Conservation (phyloP, 2,888 invertebrate genomes). For the Augiades crinisus region DNA sequence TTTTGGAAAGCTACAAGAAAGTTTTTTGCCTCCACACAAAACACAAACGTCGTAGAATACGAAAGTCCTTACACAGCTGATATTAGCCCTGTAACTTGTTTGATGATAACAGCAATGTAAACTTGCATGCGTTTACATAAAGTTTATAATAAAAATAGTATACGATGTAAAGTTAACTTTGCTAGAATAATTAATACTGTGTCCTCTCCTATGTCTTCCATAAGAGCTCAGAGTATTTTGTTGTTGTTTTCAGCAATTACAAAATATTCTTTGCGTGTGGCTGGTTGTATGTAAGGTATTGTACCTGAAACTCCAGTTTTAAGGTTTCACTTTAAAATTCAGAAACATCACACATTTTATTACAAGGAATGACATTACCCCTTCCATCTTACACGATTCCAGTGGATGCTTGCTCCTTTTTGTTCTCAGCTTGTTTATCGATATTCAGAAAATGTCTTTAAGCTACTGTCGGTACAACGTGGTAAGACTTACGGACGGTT, state of each 20-base stretch:
- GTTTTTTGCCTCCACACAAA: conserved; percentile 11
- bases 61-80: neutral
- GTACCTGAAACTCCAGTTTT: conserved; percentile 66
- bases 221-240: conserved; percentile 76
- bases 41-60: neutral
- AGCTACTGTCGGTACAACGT: neutral
- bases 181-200: conserved; percentile 18
- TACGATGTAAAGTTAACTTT: neutral
- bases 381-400: conserved; percentile 47
- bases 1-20: neutral
- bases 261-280: conserved; percentile 93
- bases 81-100: neutral
- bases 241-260: conserved; percentile 86
- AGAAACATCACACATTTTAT: conserved; percentile 65
- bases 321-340: conserved; percentile 68
- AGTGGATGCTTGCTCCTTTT: conserved; percentile 43
- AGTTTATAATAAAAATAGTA: conserved; percentile 5
- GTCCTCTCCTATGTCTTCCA: conserved; percentile 32
- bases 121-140: conserved; percentile 11
- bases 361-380: conserved; percentile 68
- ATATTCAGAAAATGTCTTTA: conserved; percentile 30
- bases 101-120: neutral
- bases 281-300: conserved; percentile 92
- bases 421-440: conserved; percentile 34
- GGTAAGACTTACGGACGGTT: conserved; percentile 13